These are phyloP conservation scores for Symphodus melops DNA, from an alignment of 2,113 vertebrate species.

Conservation along the genomic window DNA sequence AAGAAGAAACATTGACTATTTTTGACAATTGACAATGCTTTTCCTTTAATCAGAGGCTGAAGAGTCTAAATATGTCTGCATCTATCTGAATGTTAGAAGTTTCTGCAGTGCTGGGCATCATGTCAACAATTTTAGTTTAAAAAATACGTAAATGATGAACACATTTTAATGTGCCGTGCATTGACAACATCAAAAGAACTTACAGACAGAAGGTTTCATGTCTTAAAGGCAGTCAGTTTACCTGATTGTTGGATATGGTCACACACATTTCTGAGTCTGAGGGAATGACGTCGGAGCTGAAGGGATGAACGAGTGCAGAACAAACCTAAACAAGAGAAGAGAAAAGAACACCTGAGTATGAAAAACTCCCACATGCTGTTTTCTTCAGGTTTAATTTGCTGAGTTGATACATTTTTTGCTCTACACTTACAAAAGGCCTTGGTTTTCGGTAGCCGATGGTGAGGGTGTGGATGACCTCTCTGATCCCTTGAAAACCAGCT, in stretches of 20 bases:
- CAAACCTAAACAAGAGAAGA: conserved; percentile 81
- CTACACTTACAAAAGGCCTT: conserved; percentile 84
- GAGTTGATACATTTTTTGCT: neutral
- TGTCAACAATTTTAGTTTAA: no score
- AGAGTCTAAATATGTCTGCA: no score
- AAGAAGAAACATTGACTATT: no score
- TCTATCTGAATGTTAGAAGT: no score
- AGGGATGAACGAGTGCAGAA: conserved; percentile 85
- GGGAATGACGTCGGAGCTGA: conserved; percentile 77
- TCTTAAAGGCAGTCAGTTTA: conserved; percentile 26
- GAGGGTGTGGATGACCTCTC: conserved; percentile 85
- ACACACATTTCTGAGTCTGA: conserved; percentile 85
- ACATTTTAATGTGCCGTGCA: no score
- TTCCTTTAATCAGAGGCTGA: no score
- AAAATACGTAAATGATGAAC: no score
- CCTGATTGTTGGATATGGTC: conserved; percentile 76
- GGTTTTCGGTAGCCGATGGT: conserved; percentile 83
- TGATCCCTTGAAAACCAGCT: conserved; percentile 74
- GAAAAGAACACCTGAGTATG: neutral
- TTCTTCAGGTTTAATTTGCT: neutral
- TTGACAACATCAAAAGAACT: no score
- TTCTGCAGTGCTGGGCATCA: no score
- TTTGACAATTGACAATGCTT: no score
- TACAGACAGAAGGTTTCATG: no score
- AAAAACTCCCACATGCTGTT: neutral